phyloP scores from a whole-genome alignment of 1,140 invertebrate species.

The Papilio aristodemus region DNA sequence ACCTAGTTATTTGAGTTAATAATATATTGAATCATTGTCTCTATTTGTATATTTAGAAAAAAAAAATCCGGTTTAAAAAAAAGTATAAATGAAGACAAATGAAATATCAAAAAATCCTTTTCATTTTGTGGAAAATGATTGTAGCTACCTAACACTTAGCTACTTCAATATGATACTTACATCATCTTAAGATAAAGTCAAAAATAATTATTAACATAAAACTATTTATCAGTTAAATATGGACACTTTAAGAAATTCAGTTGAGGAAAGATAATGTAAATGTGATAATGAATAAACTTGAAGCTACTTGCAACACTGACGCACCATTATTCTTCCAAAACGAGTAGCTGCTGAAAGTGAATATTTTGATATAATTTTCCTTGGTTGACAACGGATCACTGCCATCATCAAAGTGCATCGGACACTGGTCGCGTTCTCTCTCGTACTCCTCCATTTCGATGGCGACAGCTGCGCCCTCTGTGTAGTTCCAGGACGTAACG shows the following conservation, averaged over 20 bases:
- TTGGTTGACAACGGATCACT: constrained; percentile 89
- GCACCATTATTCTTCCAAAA: constrained; percentile 61
- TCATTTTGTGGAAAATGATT: too few species aligned
- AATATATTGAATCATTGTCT: too few species aligned
- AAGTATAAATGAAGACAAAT: too few species aligned
- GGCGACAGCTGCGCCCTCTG: constrained; percentile 94
- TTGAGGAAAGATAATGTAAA: background rate
- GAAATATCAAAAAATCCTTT: too few species aligned
- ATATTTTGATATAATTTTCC: constrained; percentile 87
- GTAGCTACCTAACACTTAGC: too few species aligned
- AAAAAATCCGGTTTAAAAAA: too few species aligned
- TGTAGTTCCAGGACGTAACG: constrained; percentile 92
- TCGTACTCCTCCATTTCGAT: constrained; percentile 96
- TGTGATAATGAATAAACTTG: background rate
- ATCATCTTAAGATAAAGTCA: background rate
- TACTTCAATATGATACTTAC: too few species aligned
- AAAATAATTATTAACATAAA: background rate
- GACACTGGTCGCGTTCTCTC: constrained; percentile 95
- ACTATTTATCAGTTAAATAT: background rate
- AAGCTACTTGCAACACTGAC: constrained; percentile 35
- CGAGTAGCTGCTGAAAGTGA: constrained; percentile 79
- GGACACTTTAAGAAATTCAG: background rate
- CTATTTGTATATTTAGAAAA: too few species aligned
- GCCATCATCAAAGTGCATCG: constrained; percentile 97
- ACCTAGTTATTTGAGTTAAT: background rate